Base-by-base conservation (phyloP, 2,888 invertebrate genomes). In the Plagiodera versicolora region DNA sequence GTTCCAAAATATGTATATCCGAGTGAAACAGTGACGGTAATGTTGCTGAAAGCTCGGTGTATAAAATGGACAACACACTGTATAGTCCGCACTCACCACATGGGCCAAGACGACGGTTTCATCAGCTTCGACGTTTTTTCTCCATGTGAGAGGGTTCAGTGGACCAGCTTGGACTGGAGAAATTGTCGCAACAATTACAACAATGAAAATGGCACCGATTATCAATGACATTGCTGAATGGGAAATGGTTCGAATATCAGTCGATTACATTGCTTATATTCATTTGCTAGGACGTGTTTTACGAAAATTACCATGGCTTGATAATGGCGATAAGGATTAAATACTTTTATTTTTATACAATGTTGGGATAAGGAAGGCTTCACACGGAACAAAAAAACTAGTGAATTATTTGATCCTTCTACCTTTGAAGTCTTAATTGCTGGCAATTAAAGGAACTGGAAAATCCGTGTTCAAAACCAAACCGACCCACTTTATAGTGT, bases 21-120 rank as follows among this genome's bases (percentile, higher is more conserved):
- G n/a, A n/a, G n/a, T n/a, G n/a, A n/a, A n/a, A n/a, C n/a, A n/a
- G n/a, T n/a, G n/a, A n/a, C n/a, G n/a, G n/a, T n/a, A n/a, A n/a
- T n/a, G n/a, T n/a, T n/a, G n/a, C n/a, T n/a, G n/a, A n/a, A n/a
- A n/a, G n/a, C n/a, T n/a, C n/a, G n/a, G n/a, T n/a, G n/a, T n/a
- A n/a, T n/a, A n/a, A n/a, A n/a, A n/a, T n/a, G n/a, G n/a, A n/a
- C n/a, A n/a, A 17, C n/a, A 47, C 5, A 49, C 1, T 4, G n/a
- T n/a, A n/a, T n/a, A n/a, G 9, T 28, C 18, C 8, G 14, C 19
- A 58, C 58, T 46, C 47, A 58, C 58, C 51, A 58, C 50, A 48
- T 58, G 58, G 10, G 58, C 52, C 47, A 58, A 14, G 16, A 53
- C 14, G 20, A 58, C 35, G 35, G 58, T 58, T 0, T 45, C 28